Base-by-base conservation (phyloP, 2,797 vertebrate species). In the Ceyx erithaca region DNA sequence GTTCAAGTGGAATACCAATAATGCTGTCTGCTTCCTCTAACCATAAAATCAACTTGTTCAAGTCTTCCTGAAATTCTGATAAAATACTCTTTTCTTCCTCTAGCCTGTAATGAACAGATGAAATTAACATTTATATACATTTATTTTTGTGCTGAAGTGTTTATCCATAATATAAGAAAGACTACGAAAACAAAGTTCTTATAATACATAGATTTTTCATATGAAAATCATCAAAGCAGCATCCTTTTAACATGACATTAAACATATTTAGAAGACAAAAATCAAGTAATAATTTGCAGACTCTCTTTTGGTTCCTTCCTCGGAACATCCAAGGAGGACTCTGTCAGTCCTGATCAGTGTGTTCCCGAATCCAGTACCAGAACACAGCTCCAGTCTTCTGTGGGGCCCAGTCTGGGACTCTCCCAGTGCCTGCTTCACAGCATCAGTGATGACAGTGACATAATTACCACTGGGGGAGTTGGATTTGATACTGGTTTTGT, bases 11-110 rank as follows among this genome's bases (percentile, higher is more conserved):
- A 96, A 97, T 96, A 70, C 76, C 88, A 89, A 95, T 80, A 83
- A 98, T 25, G 2, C 41, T 96, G 31, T 99, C 98, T 3, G 98
- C 97, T 97, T 98, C 98, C 92, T 99, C 98, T 96, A 99, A 95
- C 99, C 99, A 99, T 83, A 97, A 97, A 97, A 97, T 92, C 97
- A 99, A 97, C 35, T 98, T 98, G 76, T 98, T 98, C 94, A 99
- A 95, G 94, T 99, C 98, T 94, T 98, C 98, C 96, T 99, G 98
- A 87, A 99, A 98, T 95, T 97, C 98, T 28, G 97, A 96, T 6
- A 98, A 96, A 37, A 97, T 97, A 51, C 97, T 97, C 52, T 98
- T 98, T 40, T 98, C 98, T 96, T 99, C 99, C 35, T 98, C 96
- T 80, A 98, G 97, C 93, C 99, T 99, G 95, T 16, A 94, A 85